Conservation (phyloP, 2,797 vertebrate genomes). For the Novumbra hubbsi region DNA sequence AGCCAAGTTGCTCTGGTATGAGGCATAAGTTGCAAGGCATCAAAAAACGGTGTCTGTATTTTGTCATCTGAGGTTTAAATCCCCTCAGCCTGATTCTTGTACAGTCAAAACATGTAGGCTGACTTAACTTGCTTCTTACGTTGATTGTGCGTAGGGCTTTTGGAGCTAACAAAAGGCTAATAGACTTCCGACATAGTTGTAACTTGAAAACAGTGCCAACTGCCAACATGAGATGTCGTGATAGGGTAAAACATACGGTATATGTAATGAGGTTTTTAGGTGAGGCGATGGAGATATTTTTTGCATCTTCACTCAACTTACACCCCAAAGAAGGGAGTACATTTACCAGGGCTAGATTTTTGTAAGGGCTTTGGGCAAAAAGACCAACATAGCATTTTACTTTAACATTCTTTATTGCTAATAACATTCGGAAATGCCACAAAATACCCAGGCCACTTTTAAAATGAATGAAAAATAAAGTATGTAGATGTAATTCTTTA, state of each 20-base stretch:
- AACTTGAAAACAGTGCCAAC: constrained; percentile 49
- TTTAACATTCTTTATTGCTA: too few species aligned
- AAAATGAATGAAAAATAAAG: too few species aligned
- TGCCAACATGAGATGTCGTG: constrained; percentile 49
- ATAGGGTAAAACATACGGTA: constrained; percentile 58
- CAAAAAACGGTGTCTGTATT: constrained; percentile 36
- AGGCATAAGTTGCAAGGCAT: constrained; percentile 47
- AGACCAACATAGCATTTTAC: too few species aligned
- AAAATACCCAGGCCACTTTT: too few species aligned
- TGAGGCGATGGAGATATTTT: constrained; percentile 47
- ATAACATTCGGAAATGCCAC: too few species aligned
- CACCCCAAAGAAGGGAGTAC: constrained; percentile 43
- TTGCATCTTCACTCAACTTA: constrained; percentile 29
- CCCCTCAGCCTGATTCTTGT: constrained; percentile 20
- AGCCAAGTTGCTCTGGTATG: constrained; percentile 38
- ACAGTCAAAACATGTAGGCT: constrained; percentile 8
- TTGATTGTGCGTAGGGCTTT: background rate
- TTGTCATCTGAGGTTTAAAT: constrained; percentile 52
- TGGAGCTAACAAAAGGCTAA: background rate
- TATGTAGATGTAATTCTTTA: too few species aligned
- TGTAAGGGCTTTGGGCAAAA: too few species aligned
- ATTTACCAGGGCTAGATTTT: background rate
- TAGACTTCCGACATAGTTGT: constrained; percentile 27
- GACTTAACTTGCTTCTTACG: constrained; percentile 16
- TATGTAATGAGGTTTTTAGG: constrained; percentile 1